Base-by-base conservation (phyloP, 2,888 invertebrate species). In the Pecten maximus region DNA sequence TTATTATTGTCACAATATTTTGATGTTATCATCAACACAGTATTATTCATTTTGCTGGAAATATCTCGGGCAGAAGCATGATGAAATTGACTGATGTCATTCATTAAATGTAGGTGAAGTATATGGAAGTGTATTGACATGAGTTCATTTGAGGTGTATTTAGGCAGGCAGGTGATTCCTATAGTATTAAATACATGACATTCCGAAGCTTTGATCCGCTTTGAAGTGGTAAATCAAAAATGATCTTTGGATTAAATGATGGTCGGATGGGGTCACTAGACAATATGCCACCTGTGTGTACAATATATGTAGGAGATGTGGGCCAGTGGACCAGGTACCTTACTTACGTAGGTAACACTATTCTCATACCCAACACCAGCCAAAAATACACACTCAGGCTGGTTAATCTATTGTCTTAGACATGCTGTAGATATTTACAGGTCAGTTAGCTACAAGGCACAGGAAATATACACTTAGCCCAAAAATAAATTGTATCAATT, bases 341-440 rank as follows among this genome's bases (percentile, higher is more conserved):
- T 28, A 35, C 74, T 28, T 74, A 74, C 74, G 74, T 74, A 74
- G 74, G 74, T 74, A 74, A 74, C 74, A 74, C 74, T 35, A 74
- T 74, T 74, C 74, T 35, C 15, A 28, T 74, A 35, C 15, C 28
- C 23, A 74, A 74, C 74, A 74, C 74, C 8, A 15, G 74, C 74
- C 74, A 74, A 74, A 74, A 74, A 74, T 74, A 74, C 74, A 74
- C 28, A 74, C 16, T 6, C 74, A 35, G 74, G 23, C 23, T 15
- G 10, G 28, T 10, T 4, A 60, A 16, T 6, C 74, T 28, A 35
- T 74, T 74, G 74, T 74, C 35, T 28, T 35, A 74, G 28, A 2
- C 35, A 8, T 2, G 28, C 35, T 16, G 35, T 74, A 74, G 28
- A 74, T 12, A 74, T 74, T 23, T 10, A 28, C 74, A 74, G 74